These are phyloP conservation scores for Malurus cyaneus DNA, from an alignment of 2,113 vertebrate genomes.

Conservation along the genomic window DNA sequence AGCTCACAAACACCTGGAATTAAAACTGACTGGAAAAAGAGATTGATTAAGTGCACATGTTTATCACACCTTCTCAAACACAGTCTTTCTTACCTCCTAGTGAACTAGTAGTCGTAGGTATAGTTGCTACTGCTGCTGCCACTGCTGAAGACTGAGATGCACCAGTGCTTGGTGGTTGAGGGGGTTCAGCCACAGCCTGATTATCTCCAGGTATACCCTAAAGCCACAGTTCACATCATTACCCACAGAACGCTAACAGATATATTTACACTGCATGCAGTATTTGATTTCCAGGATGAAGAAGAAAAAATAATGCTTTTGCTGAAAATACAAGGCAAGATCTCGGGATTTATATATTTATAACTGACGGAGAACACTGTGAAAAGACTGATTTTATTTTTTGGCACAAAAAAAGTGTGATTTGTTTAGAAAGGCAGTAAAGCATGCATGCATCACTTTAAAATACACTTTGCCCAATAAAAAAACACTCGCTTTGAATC, in stretches of 20 bases:
- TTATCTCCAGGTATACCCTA: slow-evolving; percentile 89
- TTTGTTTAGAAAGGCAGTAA: neutral
- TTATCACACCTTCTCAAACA: neutral
- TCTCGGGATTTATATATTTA: neutral
- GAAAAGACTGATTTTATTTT: neutral
- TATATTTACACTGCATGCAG: neutral
- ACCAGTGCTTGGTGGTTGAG: slow-evolving; percentile 71
- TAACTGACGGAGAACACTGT: neutral
- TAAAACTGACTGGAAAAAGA: neutral
- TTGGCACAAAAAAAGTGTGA: neutral
- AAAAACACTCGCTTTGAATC: neutral
- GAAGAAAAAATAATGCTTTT: neutral
- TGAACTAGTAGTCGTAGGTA: slow-evolving; percentile 64
- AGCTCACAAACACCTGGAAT: neutral
- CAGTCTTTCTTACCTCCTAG: slow-evolving; percentile 72
- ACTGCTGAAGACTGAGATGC: slow-evolving; percentile 76
- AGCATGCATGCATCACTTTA: neutral
- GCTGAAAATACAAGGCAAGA: neutral
- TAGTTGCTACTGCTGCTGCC: slow-evolving; percentile 71
- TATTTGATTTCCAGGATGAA: neutral
- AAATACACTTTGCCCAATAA: neutral
- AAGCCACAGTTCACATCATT: slow-evolving; percentile 33
- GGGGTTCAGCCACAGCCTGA: slow-evolving; percentile 74
- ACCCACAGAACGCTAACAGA: neutral
- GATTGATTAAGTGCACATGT: neutral